Evolutionary conservation across 2,113 vertebrate genomes (phyloP).

Genomic region (Ammodytes marinus): DNA sequence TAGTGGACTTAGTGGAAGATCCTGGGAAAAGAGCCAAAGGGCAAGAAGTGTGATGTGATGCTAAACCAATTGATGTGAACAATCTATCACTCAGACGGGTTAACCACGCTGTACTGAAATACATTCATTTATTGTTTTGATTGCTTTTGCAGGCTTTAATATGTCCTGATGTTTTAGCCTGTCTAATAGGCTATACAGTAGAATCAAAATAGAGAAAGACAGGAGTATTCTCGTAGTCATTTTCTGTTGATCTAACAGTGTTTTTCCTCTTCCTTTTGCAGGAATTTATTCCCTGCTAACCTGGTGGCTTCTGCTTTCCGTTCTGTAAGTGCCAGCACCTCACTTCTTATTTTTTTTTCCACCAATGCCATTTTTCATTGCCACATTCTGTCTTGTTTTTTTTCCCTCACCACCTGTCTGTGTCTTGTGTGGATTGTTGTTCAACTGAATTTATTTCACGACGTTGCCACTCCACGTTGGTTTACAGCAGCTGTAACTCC

Average conservation of each 20-base stretch:
- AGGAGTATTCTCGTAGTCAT: neutral
- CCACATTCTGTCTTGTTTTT: neutral
- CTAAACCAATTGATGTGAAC: slow-evolving; percentile 8
- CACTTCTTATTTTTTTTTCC: slow-evolving; percentile 18
- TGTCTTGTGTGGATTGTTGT: slow-evolving; percentile 11
- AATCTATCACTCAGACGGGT: slow-evolving; percentile 7
- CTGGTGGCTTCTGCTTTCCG: slow-evolving; percentile 93
- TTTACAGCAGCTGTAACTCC: slow-evolving; percentile 50
- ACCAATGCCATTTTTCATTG: neutral
- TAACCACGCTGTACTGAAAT: neutral
- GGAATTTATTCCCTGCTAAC: slow-evolving; percentile 97
- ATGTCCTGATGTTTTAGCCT: neutral
- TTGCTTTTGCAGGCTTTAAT: neutral
- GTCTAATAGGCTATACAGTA: too few relatives aligned
- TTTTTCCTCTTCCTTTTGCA: slow-evolving; percentile 69
- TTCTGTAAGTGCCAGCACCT: slow-evolving; percentile 87
- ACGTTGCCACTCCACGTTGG: slow-evolving; percentile 29
- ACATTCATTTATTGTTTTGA: neutral
- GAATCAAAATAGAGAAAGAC: neutral
- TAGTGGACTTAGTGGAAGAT: slow-evolving; percentile 14
- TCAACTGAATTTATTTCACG: slow-evolving; percentile 49
- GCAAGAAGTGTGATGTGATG: slow-evolving; percentile 25
- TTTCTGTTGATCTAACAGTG: slow-evolving; percentile 8
- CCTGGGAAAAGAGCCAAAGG: slow-evolving; percentile 29
- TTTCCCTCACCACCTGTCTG: slow-evolving; percentile 1